Conservation (phyloP, 2,797 vertebrate genomes). For the Clarias platycephalus region DNA sequence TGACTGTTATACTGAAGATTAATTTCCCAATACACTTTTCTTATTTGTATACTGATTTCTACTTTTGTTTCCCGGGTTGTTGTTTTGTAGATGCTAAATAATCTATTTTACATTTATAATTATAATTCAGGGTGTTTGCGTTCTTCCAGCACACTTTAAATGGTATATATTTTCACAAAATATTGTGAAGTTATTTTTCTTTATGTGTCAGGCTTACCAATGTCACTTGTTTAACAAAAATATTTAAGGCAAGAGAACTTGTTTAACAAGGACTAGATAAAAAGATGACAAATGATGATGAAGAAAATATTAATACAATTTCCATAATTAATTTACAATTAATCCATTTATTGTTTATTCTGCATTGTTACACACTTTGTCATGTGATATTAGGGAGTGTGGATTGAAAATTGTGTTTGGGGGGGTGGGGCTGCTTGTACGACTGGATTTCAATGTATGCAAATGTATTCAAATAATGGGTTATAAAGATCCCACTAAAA, state of each 20-base stretch:
- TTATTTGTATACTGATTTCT: neutral
- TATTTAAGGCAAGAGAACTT: neutral
- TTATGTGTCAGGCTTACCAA: neutral
- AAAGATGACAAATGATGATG: neutral
- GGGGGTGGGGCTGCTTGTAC: conserved; percentile 6
- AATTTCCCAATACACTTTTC: neutral
- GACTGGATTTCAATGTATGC: conserved; percentile 56
- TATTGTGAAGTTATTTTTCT: neutral
- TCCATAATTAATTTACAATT: neutral
- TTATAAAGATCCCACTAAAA: conserved; percentile 49
- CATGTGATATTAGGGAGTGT: neutral
- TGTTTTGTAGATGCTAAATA: neutral
- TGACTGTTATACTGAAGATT: neutral
- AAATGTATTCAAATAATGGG: conserved; percentile 62
- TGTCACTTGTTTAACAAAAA: neutral
- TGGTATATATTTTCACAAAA: neutral
- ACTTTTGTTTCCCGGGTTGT: no score
- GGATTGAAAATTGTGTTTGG: conserved; percentile 11
- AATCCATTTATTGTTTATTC: neutral
- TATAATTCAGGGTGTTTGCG: neutral
- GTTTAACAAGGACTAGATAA: neutral
- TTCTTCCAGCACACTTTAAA: neutral
- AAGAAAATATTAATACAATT: neutral
- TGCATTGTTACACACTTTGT: neutral
- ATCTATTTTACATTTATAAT: neutral